Base-by-base conservation (phyloP, 2,113 vertebrate genomes). In the Chrysemys picta region DNA sequence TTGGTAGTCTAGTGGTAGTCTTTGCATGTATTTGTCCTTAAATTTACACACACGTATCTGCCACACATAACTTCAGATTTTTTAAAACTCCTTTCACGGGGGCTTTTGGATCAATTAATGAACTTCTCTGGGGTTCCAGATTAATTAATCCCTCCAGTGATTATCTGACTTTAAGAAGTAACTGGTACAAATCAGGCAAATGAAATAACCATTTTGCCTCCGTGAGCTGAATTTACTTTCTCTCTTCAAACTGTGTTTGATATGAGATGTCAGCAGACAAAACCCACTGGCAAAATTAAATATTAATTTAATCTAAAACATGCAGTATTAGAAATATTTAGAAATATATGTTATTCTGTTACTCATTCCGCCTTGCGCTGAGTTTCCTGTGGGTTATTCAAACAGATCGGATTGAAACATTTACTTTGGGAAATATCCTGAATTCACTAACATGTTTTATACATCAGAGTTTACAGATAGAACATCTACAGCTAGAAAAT, bases 201-300 rank as follows among this genome's bases (percentile, higher is more conserved):
- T 83, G 81, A 83, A 85, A 84, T 54, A 38, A 89, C 19, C 75
- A 82, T 95, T 97, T 93, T 92, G 47, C 82, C 65, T 56, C 72
- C 88, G n/a, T 91, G 93, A 88, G 89, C 89, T 29, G 89, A 85
- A 95, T 95, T 93, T 80, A 87, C 27, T 91, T 81, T 88, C 2
- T 83, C 76, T 65, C 94, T 94, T 76, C 88, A 91, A 96, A 87
- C 25, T 12, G 27, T 35, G 49, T 47, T 78, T 85, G 95, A 96
- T 93, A 94, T 91, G 94, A 96, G 91, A 95, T 89, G 91, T 94
- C 95, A 89, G 96, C 21, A 96, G 96, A 95, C 91, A 95, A 96
- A 97, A 96, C 90, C 96, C 97, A 95, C 90, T 93, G 95, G 96
- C 95, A 89, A 91, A 65, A n/a, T 96, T 31, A 98, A 97, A 97